These are phyloP conservation scores for Amblyopsis hoosieri DNA, from an alignment of 2,797 vertebrate genomes.

Conservation along the genomic window DNA sequence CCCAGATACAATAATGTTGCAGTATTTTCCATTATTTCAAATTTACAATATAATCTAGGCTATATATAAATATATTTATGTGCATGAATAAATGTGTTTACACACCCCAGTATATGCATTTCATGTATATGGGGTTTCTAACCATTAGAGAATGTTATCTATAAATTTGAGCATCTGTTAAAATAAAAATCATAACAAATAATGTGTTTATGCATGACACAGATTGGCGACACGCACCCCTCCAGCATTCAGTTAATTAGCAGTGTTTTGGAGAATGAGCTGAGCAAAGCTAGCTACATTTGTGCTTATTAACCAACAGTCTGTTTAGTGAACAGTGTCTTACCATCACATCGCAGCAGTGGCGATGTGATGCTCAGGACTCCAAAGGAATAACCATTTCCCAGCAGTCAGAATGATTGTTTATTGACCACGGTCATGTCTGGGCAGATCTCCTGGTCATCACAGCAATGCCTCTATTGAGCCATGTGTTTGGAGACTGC, in stretches of 20 bases:
- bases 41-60: neutral
- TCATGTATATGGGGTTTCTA: too few relatives aligned
- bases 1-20: neutral
- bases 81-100: neutral
- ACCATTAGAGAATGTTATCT: too few relatives aligned
- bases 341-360: neutral
- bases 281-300: too few relatives aligned
- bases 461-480: slow-evolving; percentile 8
- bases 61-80: slow-evolving; percentile 9
- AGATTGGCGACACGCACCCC: too few relatives aligned
- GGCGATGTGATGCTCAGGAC: neutral
- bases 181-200: too few relatives aligned
- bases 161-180: too few relatives aligned
- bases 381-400: neutral
- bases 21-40: slow-evolving; percentile 9
- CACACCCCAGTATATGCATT: too few relatives aligned
- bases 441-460: slow-evolving; percentile 14
- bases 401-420: slow-evolving; percentile 1
- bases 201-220: too few relatives aligned
- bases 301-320: neutral
- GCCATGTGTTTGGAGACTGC: slow-evolving; percentile 3
- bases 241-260: too few relatives aligned
- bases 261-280: too few relatives aligned
- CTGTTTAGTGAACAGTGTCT: neutral
- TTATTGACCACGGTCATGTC: neutral